Base-by-base conservation (phyloP, 1,140 invertebrate genomes). In the Agraylea sexmaculata region DNA sequence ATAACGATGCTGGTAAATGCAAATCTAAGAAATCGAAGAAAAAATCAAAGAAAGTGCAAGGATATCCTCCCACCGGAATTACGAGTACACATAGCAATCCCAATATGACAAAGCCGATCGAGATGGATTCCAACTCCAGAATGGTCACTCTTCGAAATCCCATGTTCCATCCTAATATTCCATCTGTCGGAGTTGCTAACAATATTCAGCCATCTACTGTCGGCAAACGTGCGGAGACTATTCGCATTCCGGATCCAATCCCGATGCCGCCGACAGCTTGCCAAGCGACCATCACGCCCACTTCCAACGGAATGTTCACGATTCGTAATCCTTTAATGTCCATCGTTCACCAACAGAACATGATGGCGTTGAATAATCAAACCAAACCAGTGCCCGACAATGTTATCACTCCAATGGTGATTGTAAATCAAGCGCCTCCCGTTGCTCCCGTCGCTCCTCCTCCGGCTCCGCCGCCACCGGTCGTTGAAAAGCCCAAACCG, bases 61-160 rank as follows among this genome's bases (percentile, higher is more conserved):
- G 52, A 54, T 23, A 39, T 51, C 0, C 48, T 39, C 6, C 27
- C 42, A 6, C 25, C 34, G 2, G 52, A 56, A 32, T 30, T 3
- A 38, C 42, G 15, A 45, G 37, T 21, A 19, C 19, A 7, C 36
- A 40, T 33, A 40, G 20, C 25, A 20, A 22, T 1, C 32, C 33
- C 17, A 31, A 29, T 1, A 29, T 17, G 4, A 38, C 17, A 20
- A 37, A 42, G 11, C 29, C 34, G 7, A 30, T 28, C 4, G 20
- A 36, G 12, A 58, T 56, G 20, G 42, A 42, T 10, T 59, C 58
- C 41, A 58, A 60, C n/a, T 64, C 74, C 3, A 78, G 78, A 43
- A 83, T 83, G 69, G 77, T 84, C 13, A 84, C 80, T 0, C 69
- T 83, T 16, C 65, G 78, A 4, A 84, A 84, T 57, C 80, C 80